These are phyloP conservation scores for Zaprionus inermis DNA, from an alignment of 1,140 invertebrate species.

Conservation along the genomic window DNA sequence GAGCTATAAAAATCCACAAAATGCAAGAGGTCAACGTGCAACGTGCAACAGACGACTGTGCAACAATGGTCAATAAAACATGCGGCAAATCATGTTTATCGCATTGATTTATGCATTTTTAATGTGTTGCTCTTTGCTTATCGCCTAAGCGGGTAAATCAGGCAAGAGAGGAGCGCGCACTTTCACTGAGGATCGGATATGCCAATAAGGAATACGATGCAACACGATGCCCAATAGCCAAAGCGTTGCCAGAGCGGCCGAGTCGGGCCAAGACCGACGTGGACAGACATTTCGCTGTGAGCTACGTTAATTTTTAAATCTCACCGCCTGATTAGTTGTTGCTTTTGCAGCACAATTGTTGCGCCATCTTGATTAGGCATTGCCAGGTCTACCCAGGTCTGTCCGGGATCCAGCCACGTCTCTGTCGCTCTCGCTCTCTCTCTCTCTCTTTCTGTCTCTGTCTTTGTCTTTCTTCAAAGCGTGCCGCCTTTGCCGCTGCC, in stretches of 20 bases:
- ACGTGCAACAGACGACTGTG: no score
- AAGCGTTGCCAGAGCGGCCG: not conserved
- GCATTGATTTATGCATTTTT: constrained; percentile 84
- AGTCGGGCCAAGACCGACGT: not conserved
- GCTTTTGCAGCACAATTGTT: constrained; percentile 61
- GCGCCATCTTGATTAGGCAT: constrained; percentile 76
- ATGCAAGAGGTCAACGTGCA: constrained; percentile 34
- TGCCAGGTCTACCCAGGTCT: constrained; percentile 3
- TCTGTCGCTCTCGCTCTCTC: not conserved
- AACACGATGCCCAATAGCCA: not conserved
- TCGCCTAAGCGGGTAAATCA: constrained; percentile 59
- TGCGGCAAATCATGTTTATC: constrained; percentile 84
- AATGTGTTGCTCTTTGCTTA: constrained; percentile 84
- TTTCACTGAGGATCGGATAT: constrained; percentile 59
- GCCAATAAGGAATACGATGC: constrained; percentile 19
- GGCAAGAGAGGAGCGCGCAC: constrained; percentile 45
- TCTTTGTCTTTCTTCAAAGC: constrained; percentile 53
- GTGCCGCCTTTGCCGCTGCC: constrained; percentile 75
- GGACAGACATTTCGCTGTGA: constrained; percentile 46
- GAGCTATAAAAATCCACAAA: constrained; percentile 26
- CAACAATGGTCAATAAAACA: constrained; percentile 84
- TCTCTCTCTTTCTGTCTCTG: constrained; percentile 3
- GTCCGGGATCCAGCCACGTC: not conserved
- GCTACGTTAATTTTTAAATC: constrained; percentile 84
- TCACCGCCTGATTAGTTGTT: constrained; percentile 84